These are phyloP conservation scores for Berghia stephanieae DNA, from an alignment of 1,140 invertebrate species.

Conservation along the genomic window DNA sequence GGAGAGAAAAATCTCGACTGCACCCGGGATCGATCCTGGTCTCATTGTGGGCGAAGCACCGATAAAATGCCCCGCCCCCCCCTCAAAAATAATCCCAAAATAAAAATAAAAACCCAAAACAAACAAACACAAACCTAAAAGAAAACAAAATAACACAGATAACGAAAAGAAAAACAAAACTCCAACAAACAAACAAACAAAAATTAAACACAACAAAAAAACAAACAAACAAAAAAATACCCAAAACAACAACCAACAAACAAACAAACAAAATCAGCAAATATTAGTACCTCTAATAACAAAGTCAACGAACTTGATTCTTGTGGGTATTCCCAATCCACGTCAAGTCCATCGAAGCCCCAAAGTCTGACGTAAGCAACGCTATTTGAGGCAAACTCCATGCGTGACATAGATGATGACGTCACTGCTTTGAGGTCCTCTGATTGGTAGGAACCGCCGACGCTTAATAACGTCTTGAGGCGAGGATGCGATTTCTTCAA, in stretches of 20 bases:
- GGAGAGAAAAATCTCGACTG: too few relatives aligned
- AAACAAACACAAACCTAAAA: too few relatives aligned
- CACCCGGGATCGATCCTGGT: too few relatives aligned
- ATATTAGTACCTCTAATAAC: conserved; percentile 34
- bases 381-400: conserved; percentile 33
- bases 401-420: background rate
- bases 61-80: too few relatives aligned
- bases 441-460: conserved; percentile 36
- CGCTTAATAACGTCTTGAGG: conserved; percentile 40
- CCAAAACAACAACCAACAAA: background rate
- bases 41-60: too few relatives aligned
- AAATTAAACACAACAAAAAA: too few relatives aligned
- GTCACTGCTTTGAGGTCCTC: conserved; percentile 33
- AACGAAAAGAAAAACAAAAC: too few relatives aligned
- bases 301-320: conserved; percentile 21
- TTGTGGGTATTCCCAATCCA: conserved; percentile 48
- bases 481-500: conserved; percentile 32
- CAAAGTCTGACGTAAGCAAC: conserved; percentile 35
- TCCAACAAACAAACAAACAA: too few relatives aligned
- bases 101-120: too few relatives aligned
- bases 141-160: too few relatives aligned
- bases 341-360: conserved; percentile 44
- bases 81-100: too few relatives aligned
- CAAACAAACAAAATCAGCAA: background rate
- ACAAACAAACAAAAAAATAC: too few relatives aligned